These are phyloP conservation scores for Coelinius sp. DNA, from an alignment of 2,888 invertebrate species.

Conservation along the genomic window DNA sequence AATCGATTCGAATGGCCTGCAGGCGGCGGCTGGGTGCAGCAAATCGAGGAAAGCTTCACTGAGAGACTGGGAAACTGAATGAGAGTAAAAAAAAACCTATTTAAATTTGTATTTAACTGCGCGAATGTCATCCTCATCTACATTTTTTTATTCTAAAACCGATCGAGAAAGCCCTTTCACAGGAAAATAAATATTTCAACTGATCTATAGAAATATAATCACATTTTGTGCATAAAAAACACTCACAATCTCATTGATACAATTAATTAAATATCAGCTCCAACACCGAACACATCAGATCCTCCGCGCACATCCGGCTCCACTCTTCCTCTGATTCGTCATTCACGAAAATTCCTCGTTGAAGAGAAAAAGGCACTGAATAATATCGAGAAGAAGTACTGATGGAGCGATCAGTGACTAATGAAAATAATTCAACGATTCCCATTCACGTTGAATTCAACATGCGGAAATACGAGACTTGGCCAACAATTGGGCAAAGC, in stretches of 20 bases:
- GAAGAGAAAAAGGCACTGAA: too few relatives aligned
- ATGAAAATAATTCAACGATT: neutral
- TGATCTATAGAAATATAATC: too few relatives aligned
- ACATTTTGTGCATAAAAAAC: neutral
- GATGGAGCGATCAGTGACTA: too few relatives aligned
- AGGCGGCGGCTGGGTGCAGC: conserved; percentile 51
- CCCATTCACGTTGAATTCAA: conserved; percentile 24
- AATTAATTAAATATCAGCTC: neutral
- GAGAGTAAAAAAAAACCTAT: neutral
- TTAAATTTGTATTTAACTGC: too few relatives aligned
- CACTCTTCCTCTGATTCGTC: conserved; percentile 20
- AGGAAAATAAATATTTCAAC: neutral
- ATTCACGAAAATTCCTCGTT: neutral
- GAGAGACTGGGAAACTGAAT: neutral
- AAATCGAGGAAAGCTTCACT: conserved; percentile 40
- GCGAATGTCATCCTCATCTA: neutral
- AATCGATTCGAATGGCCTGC: conserved; percentile 52
- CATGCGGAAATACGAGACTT: conserved; percentile 43
- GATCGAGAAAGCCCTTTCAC: neutral
- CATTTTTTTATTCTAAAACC: neutral
- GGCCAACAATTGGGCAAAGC: conserved; percentile 47
- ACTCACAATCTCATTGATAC: conserved; percentile 28
- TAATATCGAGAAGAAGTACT: neutral
- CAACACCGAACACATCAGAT: conserved; percentile 41
- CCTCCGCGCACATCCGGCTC: conserved; percentile 36